Conservation (phyloP, 2,113 vertebrate species). For the Hippopotamus amphibius region DNA sequence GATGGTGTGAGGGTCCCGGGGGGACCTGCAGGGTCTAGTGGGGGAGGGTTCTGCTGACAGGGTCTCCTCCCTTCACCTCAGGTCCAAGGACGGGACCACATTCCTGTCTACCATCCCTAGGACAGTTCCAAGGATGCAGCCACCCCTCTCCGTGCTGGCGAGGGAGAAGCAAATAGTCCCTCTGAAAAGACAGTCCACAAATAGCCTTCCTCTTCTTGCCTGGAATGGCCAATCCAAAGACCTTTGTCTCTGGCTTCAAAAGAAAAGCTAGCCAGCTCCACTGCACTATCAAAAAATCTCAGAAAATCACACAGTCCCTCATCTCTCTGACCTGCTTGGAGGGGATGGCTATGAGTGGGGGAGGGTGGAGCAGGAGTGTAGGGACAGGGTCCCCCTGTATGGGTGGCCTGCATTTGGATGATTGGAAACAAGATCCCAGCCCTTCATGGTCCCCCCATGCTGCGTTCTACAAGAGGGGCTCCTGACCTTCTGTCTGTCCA, state of each 20-base stretch:
- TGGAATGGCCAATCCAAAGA: neutral
- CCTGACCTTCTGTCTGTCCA: neutral
- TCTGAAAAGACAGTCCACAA: neutral
- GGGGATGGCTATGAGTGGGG: neutral
- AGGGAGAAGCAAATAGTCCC: neutral
- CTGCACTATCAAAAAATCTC: neutral
- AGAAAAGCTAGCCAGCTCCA: neutral
- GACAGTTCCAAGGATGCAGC: neutral
- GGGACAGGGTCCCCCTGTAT: neutral
- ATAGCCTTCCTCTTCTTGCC: neutral
- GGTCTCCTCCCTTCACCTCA: neutral
- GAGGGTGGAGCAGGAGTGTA: too few species aligned
- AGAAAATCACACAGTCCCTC: neutral
- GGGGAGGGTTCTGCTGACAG: neutral
- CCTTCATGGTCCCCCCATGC: neutral
- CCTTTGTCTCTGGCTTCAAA: neutral
- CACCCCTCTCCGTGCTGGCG: neutral
- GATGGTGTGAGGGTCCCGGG: slow-evolving; percentile 94
- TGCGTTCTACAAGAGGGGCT: neutral
- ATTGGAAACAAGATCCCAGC: neutral
- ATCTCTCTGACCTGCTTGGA: neutral
- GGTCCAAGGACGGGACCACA: neutral
- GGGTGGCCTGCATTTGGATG: neutral
- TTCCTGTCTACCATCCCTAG: neutral
- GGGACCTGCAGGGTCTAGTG: neutral